Evolutionary conservation across 2,888 invertebrate species (phyloP), one percentile per base, ranked within the genome.

Genomic region (Bugulina stolonifera): DNA sequence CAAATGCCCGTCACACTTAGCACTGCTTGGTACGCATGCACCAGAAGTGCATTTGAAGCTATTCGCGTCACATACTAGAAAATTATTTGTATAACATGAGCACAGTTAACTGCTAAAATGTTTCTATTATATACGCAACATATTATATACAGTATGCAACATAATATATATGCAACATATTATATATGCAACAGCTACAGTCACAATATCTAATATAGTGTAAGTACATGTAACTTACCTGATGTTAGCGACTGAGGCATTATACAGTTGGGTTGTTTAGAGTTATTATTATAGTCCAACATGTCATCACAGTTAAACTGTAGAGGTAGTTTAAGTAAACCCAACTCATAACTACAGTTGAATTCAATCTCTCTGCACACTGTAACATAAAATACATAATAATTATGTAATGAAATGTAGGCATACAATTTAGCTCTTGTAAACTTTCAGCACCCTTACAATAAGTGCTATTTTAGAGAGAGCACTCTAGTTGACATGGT

Each of bases 1-100:
- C 29, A 87, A 84, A 70, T 89, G 88, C 0, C 93, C 93, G 76
- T 93, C 91, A 84, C 95, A 95, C 78, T 90, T 90, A 76, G 93
- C 86, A 76, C 91, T 89, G 0, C 91, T 92, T 69, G 80, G 80
- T 73, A 85, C 82, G 74, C 84, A 84, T 3, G 76, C 74, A 58
- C 77, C 75, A 54, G 72, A 80, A 77, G 10, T 76, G 18, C 94
- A 95, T 80, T 91, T 91, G 84, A 93, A 94, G 85, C 94, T 93
- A 86, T 94, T 93, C 0, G 90, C 87, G 69, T 91, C 87, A 85
- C 94, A 95, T 23, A 91, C 91, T 77, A 27, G 29, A 27, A 73
- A n/a, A n/a, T n/a, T n/a, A n/a, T n/a, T n/a, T n/a, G n/a, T n/a
- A n/a, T n/a, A n/a, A n/a, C n/a, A n/a, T n/a, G n/a, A n/a, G n/a